Conservation (phyloP, 2,113 vertebrate genomes). For the Lates calcarifer region DNA sequence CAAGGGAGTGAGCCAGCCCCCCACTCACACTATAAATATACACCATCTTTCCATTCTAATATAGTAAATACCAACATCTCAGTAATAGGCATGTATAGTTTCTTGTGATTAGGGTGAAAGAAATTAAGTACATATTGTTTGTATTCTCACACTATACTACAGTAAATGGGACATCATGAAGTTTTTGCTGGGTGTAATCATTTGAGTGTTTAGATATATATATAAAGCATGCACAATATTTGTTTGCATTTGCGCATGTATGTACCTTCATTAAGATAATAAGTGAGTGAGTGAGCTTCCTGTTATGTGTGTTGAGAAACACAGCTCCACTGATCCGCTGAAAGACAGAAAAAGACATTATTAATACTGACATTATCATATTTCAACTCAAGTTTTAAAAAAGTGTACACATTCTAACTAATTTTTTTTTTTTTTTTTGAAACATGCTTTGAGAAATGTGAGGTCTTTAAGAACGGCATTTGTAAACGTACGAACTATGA, state of each 20-base stretch:
- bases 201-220: neutral
- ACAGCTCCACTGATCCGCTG: too few relatives aligned
- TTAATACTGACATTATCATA: neutral
- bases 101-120: neutral
- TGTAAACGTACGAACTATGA: neutral
- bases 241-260: neutral
- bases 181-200: neutral
- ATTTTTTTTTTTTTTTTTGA: neutral
- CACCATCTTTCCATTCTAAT: neutral
- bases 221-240: neutral
- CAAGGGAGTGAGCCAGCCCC: neutral
- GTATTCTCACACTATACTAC: too few relatives aligned
- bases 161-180: neutral
- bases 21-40: neutral
- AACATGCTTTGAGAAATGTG: conserved; percentile 8
- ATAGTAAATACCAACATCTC: neutral
- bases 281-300: neutral
- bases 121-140: neutral
- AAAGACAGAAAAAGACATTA: too few relatives aligned
- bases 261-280: neutral
- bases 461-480: neutral
- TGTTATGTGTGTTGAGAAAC: too few relatives aligned
- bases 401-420: neutral
- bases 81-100: neutral
- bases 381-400: neutral